Evolutionary conservation across 1,140 invertebrate genomes (phyloP), one percentile per base, ranked within the genome.

Genomic region (Drosophila orosa): DNA sequence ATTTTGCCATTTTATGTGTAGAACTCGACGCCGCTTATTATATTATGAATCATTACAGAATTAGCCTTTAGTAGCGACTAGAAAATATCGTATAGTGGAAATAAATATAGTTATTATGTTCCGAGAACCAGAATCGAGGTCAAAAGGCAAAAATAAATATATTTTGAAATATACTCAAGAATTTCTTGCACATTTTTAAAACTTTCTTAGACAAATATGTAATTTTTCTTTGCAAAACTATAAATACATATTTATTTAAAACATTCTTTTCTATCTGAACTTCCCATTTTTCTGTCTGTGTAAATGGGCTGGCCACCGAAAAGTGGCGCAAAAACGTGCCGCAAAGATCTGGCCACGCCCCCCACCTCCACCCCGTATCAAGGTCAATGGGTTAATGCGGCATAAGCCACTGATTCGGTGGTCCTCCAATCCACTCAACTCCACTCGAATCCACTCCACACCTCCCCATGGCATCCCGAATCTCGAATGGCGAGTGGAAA

Each of bases 361-460:
- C 42, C 45, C 37, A 35, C 60, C 63, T 42, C 66, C 74, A 42
- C 65, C 42, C 31, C 60, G 67, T 77, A 87, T 84, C 84, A 89
- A 84, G 84, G 84, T 87, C 84, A 87, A 80, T 87, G 84, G 84
- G 84, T 84, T 89, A 87, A 87, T 84, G 59, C 74, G 66, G 65
- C 50, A 71, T 71, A 24, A 71, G 67, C 37, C 50, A 65, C 39
- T 24, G 37, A 45, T 56, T 55, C 42, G 72, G 48, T 52, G 50
- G 69, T 58, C 50, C 29, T 24, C 15, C 29, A 33, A 52, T 42
- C 48, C 48, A 72, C 40, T 42, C 39, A 9, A 42, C 33, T 37
- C 33, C 33, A 37, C 42, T 63, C 29, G 19, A 29, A 22, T 17
- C 48, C 44, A 73, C 78, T 62, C 62, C 82, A 45, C 74, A 79